Evolutionary conservation across 2,888 invertebrate genomes (phyloP).

Genomic region (Limnephilus rhombicus): DNA sequence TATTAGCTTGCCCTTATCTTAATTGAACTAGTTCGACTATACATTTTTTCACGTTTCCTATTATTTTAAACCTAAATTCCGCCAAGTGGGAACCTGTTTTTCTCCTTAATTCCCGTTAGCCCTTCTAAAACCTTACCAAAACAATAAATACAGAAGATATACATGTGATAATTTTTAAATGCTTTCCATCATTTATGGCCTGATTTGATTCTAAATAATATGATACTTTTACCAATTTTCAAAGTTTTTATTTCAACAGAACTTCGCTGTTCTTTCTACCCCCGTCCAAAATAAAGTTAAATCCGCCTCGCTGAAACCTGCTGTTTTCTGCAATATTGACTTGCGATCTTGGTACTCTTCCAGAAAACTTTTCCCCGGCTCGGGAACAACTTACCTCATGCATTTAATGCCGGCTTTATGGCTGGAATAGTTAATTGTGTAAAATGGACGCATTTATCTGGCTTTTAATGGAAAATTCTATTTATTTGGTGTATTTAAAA

Average conservation of each 20-base stretch:
- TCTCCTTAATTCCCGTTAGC: no score
- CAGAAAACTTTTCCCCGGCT: constrained; percentile 45
- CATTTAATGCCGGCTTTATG: background rate
- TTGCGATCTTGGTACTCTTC: constrained; percentile 30
- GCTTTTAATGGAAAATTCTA: background rate
- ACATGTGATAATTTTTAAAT: background rate
- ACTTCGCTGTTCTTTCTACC: background rate
- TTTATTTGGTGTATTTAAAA: background rate
- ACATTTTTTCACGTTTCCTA: no score
- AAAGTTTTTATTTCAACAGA: background rate
- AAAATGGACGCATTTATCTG: background rate
- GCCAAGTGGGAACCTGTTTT: no score
- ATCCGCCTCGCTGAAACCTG: background rate
- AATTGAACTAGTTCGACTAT: no score
- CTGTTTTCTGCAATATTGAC: constrained; percentile 43
- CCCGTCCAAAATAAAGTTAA: background rate
- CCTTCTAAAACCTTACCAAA: no score
- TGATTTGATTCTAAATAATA: background rate
- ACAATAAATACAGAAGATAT: no score
- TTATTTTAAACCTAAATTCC: no score
- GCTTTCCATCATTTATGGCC: background rate
- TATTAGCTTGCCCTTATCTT: no score
- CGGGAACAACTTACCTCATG: constrained; percentile 8
- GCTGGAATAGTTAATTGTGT: background rate
- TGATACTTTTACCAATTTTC: background rate